A percentile compares a stretch with the other conserved stretches of the same genome.
phyloP scores from a whole-genome alignment of 1,140 invertebrate genomes.

The Drosophila santomea region DNA sequence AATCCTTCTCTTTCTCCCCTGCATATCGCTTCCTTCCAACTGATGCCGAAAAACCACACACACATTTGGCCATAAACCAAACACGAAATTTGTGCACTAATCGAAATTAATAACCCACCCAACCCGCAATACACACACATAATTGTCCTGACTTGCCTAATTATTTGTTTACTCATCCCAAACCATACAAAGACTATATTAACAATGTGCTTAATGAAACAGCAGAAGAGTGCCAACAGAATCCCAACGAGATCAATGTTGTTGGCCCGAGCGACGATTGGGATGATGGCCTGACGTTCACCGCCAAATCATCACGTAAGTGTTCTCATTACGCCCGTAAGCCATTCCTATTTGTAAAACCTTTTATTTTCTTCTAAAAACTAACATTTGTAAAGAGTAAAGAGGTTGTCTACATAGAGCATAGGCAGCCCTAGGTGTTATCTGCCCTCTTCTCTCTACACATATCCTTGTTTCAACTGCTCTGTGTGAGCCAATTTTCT shows the following conservation, averaged over 20 bases:
- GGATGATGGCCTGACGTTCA: conserved; percentile 94
- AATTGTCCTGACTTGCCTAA: conserved; percentile 15
- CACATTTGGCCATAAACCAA: conserved; percentile 29
- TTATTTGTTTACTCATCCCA: conserved; percentile 15
- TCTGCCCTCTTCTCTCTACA: conserved; percentile 13
- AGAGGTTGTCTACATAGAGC: conserved; percentile 27
- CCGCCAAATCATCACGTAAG: conserved; percentile 93
- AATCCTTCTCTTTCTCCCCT: conserved; percentile 57
- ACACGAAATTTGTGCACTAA: conserved; percentile 34
- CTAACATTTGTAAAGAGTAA: conserved; percentile 27
- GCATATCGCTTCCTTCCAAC: conserved; percentile 34
- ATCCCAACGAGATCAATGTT: conserved; percentile 81
- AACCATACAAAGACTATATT: conserved; percentile 88
- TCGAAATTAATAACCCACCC: conserved; percentile 12
- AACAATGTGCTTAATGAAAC: conserved; percentile 92
- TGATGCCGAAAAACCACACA: conserved; percentile 23
- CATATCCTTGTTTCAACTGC: conserved; percentile 2
- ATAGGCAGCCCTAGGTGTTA: conserved; percentile 29
- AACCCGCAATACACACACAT: conserved; percentile 11
- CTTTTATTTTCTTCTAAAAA: conserved; percentile 19
- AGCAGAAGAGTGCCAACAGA: conserved; percentile 86
- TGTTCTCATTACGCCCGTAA: conserved; percentile 67
- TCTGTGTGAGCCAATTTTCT: conserved; percentile 8
- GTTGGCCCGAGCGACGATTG: conserved; percentile 87
- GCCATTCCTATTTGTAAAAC: conserved; percentile 14